Evolutionary conservation across 1,140 invertebrate species (phyloP).

Genomic region (Leguminivora glycinivorella): DNA sequence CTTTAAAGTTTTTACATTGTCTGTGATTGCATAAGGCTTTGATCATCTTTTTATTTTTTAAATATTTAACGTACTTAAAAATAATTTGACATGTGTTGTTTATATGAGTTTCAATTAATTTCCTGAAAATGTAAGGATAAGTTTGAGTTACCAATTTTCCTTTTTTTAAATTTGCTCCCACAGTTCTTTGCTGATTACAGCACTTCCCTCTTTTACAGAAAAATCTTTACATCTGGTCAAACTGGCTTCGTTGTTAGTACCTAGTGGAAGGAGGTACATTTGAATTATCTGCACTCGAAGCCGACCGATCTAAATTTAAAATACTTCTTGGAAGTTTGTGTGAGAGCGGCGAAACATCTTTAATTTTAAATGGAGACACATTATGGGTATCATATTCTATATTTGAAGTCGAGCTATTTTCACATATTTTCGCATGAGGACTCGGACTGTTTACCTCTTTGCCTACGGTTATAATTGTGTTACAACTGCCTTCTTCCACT

Average conservation of each 20-base stretch:
- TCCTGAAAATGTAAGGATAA: not conserved
- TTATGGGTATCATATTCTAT: not conserved
- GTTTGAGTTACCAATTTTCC: not conserved
- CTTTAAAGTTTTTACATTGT: constrained; percentile 12
- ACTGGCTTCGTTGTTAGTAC: not conserved
- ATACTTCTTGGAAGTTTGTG: not conserved
- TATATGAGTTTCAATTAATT: not conserved
- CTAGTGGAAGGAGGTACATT: not conserved
- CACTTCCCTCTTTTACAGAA: not conserved
- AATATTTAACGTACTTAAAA: constrained; percentile 24
- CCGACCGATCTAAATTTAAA: not conserved
- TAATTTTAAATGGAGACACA: not conserved
- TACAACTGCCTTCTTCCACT: not conserved
- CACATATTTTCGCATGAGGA: too few species aligned
- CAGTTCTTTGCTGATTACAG: not conserved
- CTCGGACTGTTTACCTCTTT: not conserved
- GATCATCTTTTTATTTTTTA: constrained; percentile 9
- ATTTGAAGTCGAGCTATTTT: too few species aligned
- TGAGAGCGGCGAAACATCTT: not conserved
- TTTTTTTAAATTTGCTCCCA: not conserved
- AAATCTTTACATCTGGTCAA: not conserved
- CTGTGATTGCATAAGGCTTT: constrained; percentile 16
- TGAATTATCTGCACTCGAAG: not conserved
- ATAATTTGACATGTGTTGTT: constrained; percentile 7
- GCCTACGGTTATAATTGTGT: too few species aligned